Evolutionary conservation across 2,797 vertebrate species (phyloP), one percentile per base, ranked within the genome.

Genomic region (Chelonia mydas): DNA sequence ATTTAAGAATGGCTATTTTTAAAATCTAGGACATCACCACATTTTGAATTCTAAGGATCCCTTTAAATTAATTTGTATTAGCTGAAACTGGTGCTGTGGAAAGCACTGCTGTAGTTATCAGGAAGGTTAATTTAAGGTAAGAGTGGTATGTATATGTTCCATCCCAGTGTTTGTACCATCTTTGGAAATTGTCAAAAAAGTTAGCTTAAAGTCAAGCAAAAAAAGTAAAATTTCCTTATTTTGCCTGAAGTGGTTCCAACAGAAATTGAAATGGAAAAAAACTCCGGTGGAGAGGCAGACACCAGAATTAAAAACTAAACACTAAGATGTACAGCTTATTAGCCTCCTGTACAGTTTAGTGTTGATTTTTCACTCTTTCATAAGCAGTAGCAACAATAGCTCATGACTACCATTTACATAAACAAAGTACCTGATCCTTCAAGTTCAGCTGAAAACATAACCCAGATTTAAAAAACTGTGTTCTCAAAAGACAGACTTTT

Each of bases 121-220:
- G 21, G 16, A 81, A 88, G 37, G 61, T 78, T 88, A 47, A 50
- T 68, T 13, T 33, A 84, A 93, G 41, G 72, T 89, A 55, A 81
- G 49, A 85, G 11, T 11, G 1, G 0, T 49, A 41, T 11, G 31
- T 47, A 0, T 49, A 41, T 16, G 31, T 50, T 74, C 86, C 33
- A 87, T 13, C 87, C 51, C 91, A 94, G 78, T 1, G 1, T 33
- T 21, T 59, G 5, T 45, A 88, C 51, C 47, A 51, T 53, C 86
- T 83, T 83, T 13, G 85, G 81, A 83, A 95, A 90, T n/a, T 57
- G 87, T 50, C 82, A 87, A 77, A 11, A 84, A 5, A 2, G 16
- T 27, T 65, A 61, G 41, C 47, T 54, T 54, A 7, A 84, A 84
- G 83, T 19, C 53, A n/a, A 7, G 2, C 47, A 50, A 86, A 68